These are phyloP conservation scores for Ichneumon xanthorius DNA, from an alignment of 2,888 invertebrate species.

Conservation along the genomic window DNA sequence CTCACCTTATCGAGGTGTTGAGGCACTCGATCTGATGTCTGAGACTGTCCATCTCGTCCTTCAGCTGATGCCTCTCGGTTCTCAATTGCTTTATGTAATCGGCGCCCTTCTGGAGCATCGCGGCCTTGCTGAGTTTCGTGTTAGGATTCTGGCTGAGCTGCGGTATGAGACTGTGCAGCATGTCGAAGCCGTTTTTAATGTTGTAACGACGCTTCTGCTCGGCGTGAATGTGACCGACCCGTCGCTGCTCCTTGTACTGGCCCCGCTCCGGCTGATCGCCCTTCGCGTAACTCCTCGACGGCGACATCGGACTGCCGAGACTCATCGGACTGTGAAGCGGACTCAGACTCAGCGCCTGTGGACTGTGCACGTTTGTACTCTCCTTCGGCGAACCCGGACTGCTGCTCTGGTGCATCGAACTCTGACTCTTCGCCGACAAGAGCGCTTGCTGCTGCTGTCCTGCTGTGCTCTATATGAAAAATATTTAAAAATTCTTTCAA, in stretches of 20 bases:
- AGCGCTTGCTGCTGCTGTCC: conserved; percentile 76
- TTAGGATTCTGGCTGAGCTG: conserved; percentile 95
- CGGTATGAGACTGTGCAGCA: conserved; percentile 96
- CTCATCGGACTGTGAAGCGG: conserved; percentile 85
- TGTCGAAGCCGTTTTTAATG: conserved; percentile 98
- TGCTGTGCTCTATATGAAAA: conserved; percentile 23
- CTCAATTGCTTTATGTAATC: conserved; percentile 97
- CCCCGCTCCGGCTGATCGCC: conserved; percentile 86
- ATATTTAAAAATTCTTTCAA: too few relatives aligned
- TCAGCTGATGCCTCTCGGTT: conserved; percentile 93
- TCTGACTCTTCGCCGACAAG: conserved; percentile 76
- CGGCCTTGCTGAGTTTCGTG: conserved; percentile 97
- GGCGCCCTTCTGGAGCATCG: conserved; percentile 98
- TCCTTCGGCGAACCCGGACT: conserved; percentile 83
- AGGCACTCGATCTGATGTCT: conserved; percentile 95
- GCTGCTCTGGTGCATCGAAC: conserved; percentile 77
- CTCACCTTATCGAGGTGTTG: conserved; percentile 95
- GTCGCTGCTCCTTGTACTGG: conserved; percentile 88
- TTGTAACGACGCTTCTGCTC: conserved; percentile 98
- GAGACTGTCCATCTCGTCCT: conserved; percentile 95
- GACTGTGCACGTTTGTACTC: conserved; percentile 80
- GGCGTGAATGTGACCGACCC: conserved; percentile 96
- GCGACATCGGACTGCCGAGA: conserved; percentile 88
- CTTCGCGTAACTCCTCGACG: conserved; percentile 85
- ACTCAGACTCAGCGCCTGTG: conserved; percentile 84